phyloP scores from a whole-genome alignment of 35 echinoderm and acorn worm genomes.

The Anneissia japonica region DNA sequence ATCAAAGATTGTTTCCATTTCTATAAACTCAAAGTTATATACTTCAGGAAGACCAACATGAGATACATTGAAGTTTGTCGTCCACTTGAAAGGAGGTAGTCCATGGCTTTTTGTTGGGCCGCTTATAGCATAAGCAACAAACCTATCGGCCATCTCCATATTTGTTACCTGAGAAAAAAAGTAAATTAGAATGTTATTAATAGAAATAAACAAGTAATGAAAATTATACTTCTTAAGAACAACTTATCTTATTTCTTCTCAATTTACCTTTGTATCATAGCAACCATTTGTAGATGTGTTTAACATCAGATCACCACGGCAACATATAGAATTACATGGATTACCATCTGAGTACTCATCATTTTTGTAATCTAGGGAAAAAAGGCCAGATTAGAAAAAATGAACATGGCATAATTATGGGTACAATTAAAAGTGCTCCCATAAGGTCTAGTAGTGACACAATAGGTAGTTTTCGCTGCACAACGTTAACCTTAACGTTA shows the following conservation, averaged over 20 bases:
- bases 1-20: constrained; percentile 47
- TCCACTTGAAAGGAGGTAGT: constrained; percentile 69
- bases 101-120: constrained; percentile 53
- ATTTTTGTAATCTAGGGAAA: constrained; percentile 57
- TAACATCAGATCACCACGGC: constrained; percentile 54
- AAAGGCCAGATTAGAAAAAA: too few species aligned
- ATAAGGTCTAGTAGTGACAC: too few species aligned
- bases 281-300: constrained; percentile 52
- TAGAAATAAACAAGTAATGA: not conserved
- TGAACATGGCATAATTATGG: too few species aligned
- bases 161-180: constrained; percentile 54
- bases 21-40: constrained; percentile 69
- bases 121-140: constrained; percentile 50
- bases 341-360: constrained; percentile 79
- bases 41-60: constrained; percentile 62
- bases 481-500: too few species aligned
- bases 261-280: constrained; percentile 91
- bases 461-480: too few species aligned
- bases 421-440: too few species aligned
- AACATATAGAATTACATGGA: constrained; percentile 67
- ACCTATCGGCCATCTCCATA: constrained; percentile 45
- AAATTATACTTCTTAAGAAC: not conserved
- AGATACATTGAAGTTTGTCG: constrained; percentile 18
- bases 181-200: not conserved
- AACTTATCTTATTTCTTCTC: not conserved